Evolutionary conservation across 2,797 vertebrate genomes (phyloP).

Genomic region (Parauchenoglanis punctatus): DNA sequence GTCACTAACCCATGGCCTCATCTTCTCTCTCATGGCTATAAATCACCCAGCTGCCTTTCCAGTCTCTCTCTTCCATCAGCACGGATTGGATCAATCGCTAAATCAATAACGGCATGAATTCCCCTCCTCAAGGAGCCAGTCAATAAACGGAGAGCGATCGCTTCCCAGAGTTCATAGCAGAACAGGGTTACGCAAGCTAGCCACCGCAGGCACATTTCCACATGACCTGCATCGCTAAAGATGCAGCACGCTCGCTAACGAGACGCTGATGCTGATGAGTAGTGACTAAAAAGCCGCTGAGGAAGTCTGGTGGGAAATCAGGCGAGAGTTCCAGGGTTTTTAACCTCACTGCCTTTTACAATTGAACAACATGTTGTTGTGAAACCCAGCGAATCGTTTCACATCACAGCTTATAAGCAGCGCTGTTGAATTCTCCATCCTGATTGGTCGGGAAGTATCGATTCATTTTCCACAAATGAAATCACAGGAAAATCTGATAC

Average conservation of each 20-base stretch:
- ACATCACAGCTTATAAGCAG: neutral
- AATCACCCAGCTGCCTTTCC: conserved; percentile 50
- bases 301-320: neutral
- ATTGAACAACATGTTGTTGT: neutral
- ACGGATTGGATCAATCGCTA: conserved; percentile 60
- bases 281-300: neutral
- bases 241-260: neutral
- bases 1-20: conserved; percentile 22
- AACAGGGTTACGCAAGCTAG: conserved; percentile 48
- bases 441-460: neutral
- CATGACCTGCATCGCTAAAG: neutral
- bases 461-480: neutral
- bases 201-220: neutral
- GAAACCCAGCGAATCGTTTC: neutral
- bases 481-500: neutral
- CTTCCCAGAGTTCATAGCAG: conserved; percentile 57
- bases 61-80: conserved; percentile 66
- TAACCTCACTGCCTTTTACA: neutral
- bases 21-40: conserved; percentile 27
- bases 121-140: conserved; percentile 59
- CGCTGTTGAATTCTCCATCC: neutral
- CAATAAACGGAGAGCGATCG: conserved; percentile 57
- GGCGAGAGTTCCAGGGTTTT: neutral
- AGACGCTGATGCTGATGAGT: neutral
- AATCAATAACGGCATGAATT: conserved; percentile 71